These are phyloP conservation scores for Tragopan temminckii DNA, from an alignment of 2,797 vertebrate species.

Conservation along the genomic window DNA sequence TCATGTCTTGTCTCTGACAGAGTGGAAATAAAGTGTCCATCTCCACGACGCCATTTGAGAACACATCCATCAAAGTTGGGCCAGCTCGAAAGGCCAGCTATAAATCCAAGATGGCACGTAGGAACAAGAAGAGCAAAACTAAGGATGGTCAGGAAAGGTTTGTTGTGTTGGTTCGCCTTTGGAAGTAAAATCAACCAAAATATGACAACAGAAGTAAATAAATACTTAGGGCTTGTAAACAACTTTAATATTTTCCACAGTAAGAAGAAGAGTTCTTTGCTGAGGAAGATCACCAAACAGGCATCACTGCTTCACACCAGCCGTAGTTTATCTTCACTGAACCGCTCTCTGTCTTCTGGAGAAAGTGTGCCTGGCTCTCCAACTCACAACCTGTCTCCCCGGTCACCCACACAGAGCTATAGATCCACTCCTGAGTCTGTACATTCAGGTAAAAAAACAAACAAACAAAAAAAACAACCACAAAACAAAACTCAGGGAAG, in stretches of 20 bases:
- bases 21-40: constrained; percentile 96
- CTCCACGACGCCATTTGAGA: constrained; percentile 94
- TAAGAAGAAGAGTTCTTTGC: constrained; percentile 93
- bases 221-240: background rate
- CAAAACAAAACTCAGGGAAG: background rate
- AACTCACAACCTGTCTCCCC: constrained; percentile 94
- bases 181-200: background rate
- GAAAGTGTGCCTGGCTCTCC: constrained; percentile 95
- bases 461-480: background rate
- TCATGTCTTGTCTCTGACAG: constrained; percentile 77
- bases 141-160: constrained; percentile 96
- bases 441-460: constrained; percentile 90
- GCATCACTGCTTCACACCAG: constrained; percentile 95
- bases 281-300: constrained; percentile 96
- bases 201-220: background rate
- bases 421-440: constrained; percentile 89
- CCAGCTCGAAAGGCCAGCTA: constrained; percentile 92
- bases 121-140: constrained; percentile 91
- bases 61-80: constrained; percentile 96
- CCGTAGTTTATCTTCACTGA: constrained; percentile 94
- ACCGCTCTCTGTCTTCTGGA: constrained; percentile 94
- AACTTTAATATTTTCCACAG: constrained; percentile 74
- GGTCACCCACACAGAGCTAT: constrained; percentile 93
- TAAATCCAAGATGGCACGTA: constrained; percentile 96
- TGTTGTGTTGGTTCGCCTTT: constrained; percentile 18